phyloP scores from a whole-genome alignment of 2,797 vertebrate genomes.

The Epinephelus coioides region DNA sequence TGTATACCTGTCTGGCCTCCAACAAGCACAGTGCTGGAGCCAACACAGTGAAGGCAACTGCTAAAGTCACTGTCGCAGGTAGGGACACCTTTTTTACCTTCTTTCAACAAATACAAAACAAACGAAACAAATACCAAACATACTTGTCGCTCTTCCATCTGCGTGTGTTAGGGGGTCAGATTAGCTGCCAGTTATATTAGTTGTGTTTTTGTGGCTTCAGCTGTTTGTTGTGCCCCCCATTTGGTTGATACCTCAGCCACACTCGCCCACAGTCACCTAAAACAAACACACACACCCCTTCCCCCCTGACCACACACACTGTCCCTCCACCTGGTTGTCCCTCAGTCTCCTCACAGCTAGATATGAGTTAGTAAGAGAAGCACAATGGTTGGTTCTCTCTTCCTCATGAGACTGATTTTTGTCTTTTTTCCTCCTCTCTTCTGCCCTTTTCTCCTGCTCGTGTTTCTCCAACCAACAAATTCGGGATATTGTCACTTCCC shows the following conservation, averaged over 20 bases:
- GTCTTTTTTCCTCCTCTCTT: constrained; percentile 54
- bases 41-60: constrained; percentile 93
- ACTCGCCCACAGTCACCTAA: constrained; percentile 33
- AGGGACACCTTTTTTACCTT: neutral
- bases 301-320: constrained; percentile 58
- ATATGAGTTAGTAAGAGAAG: constrained; percentile 41
- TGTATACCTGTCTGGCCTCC: constrained; percentile 95
- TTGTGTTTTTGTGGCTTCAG: constrained; percentile 62
- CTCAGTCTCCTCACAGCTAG: constrained; percentile 38
- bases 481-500: constrained; percentile 81
- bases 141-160: neutral
- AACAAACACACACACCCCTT: constrained; percentile 39
- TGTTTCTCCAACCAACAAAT: constrained; percentile 69
- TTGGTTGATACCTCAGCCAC: constrained; percentile 51
- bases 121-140: neutral
- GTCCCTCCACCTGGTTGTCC: constrained; percentile 24
- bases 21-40: constrained; percentile 94
- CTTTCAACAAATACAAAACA: too few relatives aligned
- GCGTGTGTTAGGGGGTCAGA: constrained; percentile 3
- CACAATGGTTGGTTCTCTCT: constrained; percentile 59
- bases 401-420: constrained; percentile 15
- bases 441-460: constrained; percentile 43
- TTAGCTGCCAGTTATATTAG: constrained; percentile 50
- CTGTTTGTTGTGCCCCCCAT: constrained; percentile 65
- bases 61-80: constrained; percentile 93